phyloP scores from a whole-genome alignment of 2,113 vertebrate genomes.

The Phalacrocorax carbo region DNA sequence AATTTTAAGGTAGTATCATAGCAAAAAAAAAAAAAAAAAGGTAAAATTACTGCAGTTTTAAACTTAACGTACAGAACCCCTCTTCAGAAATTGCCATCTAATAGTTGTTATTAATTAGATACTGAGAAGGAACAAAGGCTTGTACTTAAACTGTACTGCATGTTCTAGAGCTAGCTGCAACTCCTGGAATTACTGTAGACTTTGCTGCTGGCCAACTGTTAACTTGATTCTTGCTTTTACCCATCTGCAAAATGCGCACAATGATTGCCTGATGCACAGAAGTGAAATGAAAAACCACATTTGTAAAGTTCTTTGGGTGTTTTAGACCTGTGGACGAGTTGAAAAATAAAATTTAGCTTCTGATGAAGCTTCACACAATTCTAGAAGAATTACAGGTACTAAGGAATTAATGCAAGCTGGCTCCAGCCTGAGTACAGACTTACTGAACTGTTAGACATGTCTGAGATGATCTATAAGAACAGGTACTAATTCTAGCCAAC shows the following conservation, averaged over 20 bases:
- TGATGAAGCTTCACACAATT: background rate
- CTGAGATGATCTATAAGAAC: background rate
- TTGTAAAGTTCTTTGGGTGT: background rate
- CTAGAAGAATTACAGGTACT: background rate
- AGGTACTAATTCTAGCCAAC: background rate
- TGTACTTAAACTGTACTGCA: background rate
- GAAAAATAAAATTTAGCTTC: background rate
- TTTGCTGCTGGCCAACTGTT: background rate
- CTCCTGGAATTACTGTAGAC: background rate
- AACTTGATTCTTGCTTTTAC: background rate
- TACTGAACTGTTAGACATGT: background rate
- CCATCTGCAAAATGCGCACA: background rate
- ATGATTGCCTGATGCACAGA: background rate
- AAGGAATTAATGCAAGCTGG: background rate
- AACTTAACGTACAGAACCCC: background rate
- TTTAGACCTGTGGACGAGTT: background rate
- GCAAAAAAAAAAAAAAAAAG: background rate
- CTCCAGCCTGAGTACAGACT: background rate
- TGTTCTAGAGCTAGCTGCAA: background rate
- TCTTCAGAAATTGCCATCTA: background rate
- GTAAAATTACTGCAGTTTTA: background rate
- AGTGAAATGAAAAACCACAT: background rate
- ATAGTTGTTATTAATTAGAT: conserved; percentile 14
- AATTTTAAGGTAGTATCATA: background rate
- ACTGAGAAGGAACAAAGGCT: background rate